These are phyloP conservation scores for Dasysyrphus tricinctus DNA, from an alignment of 2,888 invertebrate species.

Conservation along the genomic window DNA sequence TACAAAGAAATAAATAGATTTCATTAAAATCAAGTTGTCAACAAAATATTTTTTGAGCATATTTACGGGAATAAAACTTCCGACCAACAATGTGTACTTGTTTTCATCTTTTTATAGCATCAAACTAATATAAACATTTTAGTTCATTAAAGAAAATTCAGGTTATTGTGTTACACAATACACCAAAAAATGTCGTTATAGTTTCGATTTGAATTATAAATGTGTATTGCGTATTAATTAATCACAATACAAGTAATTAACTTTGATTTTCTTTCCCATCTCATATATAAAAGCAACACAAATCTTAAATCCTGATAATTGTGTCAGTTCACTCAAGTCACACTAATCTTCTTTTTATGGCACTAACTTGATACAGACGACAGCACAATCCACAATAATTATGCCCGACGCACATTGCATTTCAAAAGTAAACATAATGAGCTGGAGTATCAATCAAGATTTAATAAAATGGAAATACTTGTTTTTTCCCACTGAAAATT, in stretches of 20 bases:
- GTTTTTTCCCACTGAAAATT: neutral
- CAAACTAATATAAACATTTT: neutral
- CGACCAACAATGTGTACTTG: neutral
- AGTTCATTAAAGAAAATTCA: constrained; percentile 3
- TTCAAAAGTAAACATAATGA: neutral
- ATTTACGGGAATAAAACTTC: neutral
- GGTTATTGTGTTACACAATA: constrained; percentile 22
- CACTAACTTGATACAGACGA: neutral
- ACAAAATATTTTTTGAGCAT: too few relatives aligned
- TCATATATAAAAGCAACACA: neutral
- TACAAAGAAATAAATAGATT: too few relatives aligned
- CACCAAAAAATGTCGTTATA: neutral
- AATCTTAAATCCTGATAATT: constrained; percentile 19
- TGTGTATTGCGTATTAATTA: constrained; percentile 13
- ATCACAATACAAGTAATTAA: constrained; percentile 7
- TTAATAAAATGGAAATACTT: neutral
- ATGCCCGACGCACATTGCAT: constrained; percentile 10
- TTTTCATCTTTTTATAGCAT: neutral
- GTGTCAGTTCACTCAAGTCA: constrained; percentile 12
- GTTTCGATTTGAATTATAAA: neutral
- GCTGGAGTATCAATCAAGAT: neutral
- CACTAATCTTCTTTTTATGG: neutral
- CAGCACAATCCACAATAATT: neutral
- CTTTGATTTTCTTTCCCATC: constrained; percentile 6
- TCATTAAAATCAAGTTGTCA: too few relatives aligned